Evolutionary conservation across 2,888 invertebrate genomes (phyloP), one percentile per base, ranked within the genome.

Genomic region (Noctuana brunneofusca): DNA sequence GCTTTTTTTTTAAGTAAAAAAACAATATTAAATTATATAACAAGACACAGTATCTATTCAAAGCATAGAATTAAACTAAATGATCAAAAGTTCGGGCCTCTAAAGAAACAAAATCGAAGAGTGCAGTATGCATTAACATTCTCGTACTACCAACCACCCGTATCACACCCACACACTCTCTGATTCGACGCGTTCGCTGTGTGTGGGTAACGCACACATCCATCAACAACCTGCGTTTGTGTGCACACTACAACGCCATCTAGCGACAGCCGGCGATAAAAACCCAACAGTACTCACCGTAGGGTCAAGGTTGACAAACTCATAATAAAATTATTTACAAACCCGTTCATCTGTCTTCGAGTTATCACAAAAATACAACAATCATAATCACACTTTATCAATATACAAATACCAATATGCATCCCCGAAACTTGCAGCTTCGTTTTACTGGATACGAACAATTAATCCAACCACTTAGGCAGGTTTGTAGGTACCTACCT

Each of bases 261-360:
- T 89, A 81, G 79, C 75, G 87, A 67, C 74, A 69, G 81, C 81
- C 63, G 72, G 86, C 74, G 53, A 64, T 59, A 74, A 75, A 67
- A 64, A 68, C 68, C 68, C 65, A 59, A 56, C 66, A 67, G 69
- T 67, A 73, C 68, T 65, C 62, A 58, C 66, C 66, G 69, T 68
- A 74, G 70, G 85, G 84, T 87, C 87, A 89, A 90, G 88, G 89
- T 87, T 87, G 85, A 85, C 80, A 87, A 88, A 88, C 87, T 79
- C 82, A 77, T 85, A 76, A 79, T 79, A 84, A 80, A 63, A 66
- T 80, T 81, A 86, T 84, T 84, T 83, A 82, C 79, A 76, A 85
- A 84, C 81, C 73, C 80, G 79, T 75, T 79, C 78, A 82, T 80
- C 77, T 67, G 63, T 68, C 58, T 60, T 53, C 59, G 20, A 63